Base-by-base conservation (phyloP, 2,113 vertebrate genomes). In the Craseonycteris thonglongyai region DNA sequence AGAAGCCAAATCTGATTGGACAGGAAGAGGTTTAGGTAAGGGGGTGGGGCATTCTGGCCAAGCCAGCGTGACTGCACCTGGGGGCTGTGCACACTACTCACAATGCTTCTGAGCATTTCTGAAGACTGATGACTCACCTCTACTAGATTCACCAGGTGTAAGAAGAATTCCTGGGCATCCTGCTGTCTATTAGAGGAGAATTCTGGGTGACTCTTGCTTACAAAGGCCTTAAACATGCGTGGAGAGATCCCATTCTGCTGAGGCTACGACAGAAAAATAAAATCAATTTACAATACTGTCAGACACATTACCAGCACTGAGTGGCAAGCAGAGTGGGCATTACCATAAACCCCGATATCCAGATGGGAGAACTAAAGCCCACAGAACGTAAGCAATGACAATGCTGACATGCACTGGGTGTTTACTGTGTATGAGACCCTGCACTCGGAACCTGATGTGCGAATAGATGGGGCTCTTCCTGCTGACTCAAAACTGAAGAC, bases 171-270 rank as follows among this genome's bases (percentile, higher is more conserved):
- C 3, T 99, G 99, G 38, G 99, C 99, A 0, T 99, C 99, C 94
- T 99, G 99, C 94, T 99, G 99, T 96, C 99, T 98, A 26, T 98
- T 99, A 18, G 99, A 99, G 47, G 99, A 99, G 97, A 99, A 99
- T 97, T 99, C 99, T 0, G 99, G 98, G 94, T 99, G 99, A 56
- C 98, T 99, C 97, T 99, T 99, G 97, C 99, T 99, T 94, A 99
- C 98, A 92, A 99, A 98, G 61, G 99, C 98, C 93, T 99, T 99
- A 93, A 99, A 98, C 99, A 99, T 99, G 80, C 97, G 98, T 14
- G 99, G 99, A 87, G 99, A 99, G 98, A 99, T 98, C 58, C 99
- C 99, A 59, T 99, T 99, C 97, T 98, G 99, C 68, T 99, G 99
- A 97, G 98, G 98, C 99, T 99, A 97, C 87, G 58, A 45, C 10